Evolutionary conservation across 2,797 vertebrate species (phyloP).

Genomic region (Todus mexicanus): DNA sequence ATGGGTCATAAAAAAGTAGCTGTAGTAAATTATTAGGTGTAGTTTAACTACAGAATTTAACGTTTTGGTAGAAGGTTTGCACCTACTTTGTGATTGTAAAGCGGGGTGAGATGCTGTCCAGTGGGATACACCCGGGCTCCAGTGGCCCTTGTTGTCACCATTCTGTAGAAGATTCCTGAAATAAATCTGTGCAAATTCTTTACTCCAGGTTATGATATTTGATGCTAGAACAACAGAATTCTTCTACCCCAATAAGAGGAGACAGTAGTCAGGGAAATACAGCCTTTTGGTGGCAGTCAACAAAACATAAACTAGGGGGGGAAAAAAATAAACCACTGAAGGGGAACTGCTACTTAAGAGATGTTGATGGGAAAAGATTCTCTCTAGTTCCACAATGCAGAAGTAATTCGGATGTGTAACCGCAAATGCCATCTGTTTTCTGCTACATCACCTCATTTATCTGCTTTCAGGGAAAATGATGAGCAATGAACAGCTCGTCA

Average conservation of each 20-base stretch:
- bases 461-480: fast-evolving
- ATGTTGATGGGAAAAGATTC: not conserved
- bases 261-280: not conserved
- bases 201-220: not conserved
- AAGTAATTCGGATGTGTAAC: not conserved
- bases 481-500: not conserved
- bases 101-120: not conserved
- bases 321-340: not conserved
- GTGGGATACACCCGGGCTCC: not conserved
- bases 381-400: not conserved
- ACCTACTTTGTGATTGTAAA: not conserved
- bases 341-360: not conserved
- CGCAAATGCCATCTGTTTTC: not conserved
- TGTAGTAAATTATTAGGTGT: not conserved
- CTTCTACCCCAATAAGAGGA: not conserved
- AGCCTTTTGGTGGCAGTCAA: too few relatives aligned
- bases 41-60: not conserved
- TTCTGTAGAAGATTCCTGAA: not conserved
- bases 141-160: not conserved
- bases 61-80: not conserved
- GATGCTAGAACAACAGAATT: not conserved
- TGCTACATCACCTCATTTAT: not conserved
- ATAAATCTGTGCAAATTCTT: not conserved
- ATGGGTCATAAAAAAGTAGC: not conserved
- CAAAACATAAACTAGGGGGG: fast-evolving